phyloP scores from a whole-genome alignment of 1,140 invertebrate species.

The Caenorhabditis brenneri region DNA sequence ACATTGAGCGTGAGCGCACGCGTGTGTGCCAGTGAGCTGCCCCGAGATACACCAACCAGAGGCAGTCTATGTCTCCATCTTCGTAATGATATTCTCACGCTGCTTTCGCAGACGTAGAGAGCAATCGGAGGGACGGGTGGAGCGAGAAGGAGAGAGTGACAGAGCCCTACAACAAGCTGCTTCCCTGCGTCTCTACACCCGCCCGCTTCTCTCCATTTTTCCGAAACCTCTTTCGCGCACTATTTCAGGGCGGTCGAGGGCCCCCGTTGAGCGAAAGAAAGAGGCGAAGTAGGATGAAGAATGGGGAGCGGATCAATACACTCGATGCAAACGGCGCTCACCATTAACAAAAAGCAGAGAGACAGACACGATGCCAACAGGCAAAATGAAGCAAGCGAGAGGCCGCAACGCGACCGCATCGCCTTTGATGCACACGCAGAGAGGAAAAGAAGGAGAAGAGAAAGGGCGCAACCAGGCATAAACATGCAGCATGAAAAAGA shows the following conservation, averaged over 20 bases:
- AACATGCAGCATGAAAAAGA: slow-evolving; percentile 27
- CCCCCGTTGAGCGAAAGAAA: neutral
- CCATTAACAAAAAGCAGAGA: slow-evolving; percentile 28
- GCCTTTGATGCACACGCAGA: slow-evolving; percentile 1
- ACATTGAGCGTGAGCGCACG: slow-evolving; percentile 29
- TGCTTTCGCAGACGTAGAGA: slow-evolving; percentile 28
- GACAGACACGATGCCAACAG: slow-evolving; percentile 30
- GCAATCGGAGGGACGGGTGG: neutral
- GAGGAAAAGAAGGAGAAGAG: slow-evolving; percentile 4
- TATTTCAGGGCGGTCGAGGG: slow-evolving; percentile 35
- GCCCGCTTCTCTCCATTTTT: slow-evolving; percentile 33
- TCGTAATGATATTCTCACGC: neutral
- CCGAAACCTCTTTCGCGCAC: slow-evolving; percentile 34
- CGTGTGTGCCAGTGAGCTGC: slow-evolving; percentile 15
- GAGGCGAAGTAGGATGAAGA: neutral
- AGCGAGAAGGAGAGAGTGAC: neutral
- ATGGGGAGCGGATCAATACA: slow-evolving; percentile 35
- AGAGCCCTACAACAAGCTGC: slow-evolving; percentile 3
- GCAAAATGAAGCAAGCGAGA: slow-evolving; percentile 21
- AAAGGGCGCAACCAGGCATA: slow-evolving; percentile 26
- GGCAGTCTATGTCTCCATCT: neutral
- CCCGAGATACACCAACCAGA: slow-evolving; percentile 32
- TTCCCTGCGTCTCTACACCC: neutral
- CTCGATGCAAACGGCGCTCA: slow-evolving; percentile 21
- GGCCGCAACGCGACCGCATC: slow-evolving; percentile 27